A percentile compares a stretch with the other conserved stretches of the same genome.
Evolutionary conservation across 2,113 vertebrate genomes (phyloP).

Genomic region (Cyanoderma ruficeps): DNA sequence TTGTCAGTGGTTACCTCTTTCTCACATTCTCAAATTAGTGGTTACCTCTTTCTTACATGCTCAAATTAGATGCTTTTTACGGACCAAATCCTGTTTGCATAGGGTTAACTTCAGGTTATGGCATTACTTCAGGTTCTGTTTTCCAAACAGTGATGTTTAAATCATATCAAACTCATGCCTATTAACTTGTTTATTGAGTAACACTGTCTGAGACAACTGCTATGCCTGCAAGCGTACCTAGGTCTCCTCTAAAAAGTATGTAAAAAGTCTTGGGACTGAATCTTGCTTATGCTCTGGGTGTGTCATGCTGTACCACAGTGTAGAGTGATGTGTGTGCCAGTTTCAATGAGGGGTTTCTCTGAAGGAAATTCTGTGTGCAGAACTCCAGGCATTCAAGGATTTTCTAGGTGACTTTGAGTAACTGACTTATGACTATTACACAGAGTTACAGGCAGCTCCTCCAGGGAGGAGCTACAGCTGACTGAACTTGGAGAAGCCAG

Average conservation of each 20-base stretch:
- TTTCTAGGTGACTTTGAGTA: neutral
- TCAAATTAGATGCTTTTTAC: neutral
- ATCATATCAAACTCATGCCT: neutral
- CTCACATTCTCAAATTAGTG: neutral
- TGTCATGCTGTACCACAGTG: neutral
- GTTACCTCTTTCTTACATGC: neutral
- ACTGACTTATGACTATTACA: neutral
- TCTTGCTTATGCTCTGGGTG: neutral
- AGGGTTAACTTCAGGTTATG: neutral
- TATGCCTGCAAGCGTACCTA: neutral
- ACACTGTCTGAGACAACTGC: neutral
- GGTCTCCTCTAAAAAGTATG: neutral
- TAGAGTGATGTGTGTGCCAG: accelerated
- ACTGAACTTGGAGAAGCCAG: neutral
- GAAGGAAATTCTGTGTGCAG: neutral
- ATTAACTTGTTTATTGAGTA: neutral
- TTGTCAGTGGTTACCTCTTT: neutral
- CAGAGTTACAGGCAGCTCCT: neutral
- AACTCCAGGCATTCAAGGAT: neutral
- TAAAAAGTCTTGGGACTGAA: neutral
- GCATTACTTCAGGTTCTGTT: neutral
- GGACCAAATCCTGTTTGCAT: neutral
- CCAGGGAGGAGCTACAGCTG: neutral
- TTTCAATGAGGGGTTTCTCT: neutral
- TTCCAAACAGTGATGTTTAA: neutral